Evolutionary conservation across 2,113 vertebrate genomes (phyloP).

Genomic region (Lophura nycthemera): DNA sequence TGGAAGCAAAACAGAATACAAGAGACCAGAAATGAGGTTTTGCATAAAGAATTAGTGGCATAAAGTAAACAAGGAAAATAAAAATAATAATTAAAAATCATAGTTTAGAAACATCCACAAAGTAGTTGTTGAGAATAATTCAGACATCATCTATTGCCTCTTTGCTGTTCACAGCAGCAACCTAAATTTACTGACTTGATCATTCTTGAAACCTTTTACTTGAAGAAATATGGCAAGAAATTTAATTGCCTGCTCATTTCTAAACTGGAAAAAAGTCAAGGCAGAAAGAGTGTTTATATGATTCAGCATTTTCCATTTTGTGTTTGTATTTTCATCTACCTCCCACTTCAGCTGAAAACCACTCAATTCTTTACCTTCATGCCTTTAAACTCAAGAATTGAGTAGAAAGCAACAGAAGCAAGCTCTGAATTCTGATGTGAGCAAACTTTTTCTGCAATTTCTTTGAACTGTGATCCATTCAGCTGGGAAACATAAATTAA

Average conservation of each 20-base stretch:
- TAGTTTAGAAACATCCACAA: background rate
- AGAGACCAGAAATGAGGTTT: background rate
- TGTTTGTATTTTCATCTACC: background rate
- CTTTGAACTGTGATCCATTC: background rate
- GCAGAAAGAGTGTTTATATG: background rate
- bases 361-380: background rate
- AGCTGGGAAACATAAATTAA: background rate
- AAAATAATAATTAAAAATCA: background rate
- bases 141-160: background rate
- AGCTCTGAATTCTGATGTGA: background rate
- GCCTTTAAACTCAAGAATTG: background rate
- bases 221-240: background rate
- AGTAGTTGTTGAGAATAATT: background rate
- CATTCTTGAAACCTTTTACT: background rate
- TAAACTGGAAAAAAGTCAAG: background rate
- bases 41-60: background rate
- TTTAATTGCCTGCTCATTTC: background rate
- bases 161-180: background rate
- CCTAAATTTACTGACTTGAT: background rate
- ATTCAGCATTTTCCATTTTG: background rate
- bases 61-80: background rate
- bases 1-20: background rate
- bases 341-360: background rate
- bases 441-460: background rate
- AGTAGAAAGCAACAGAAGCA: background rate